These are phyloP conservation scores for Thamnophis elegans DNA, from an alignment of 2,797 vertebrate species.

Conservation along the genomic window DNA sequence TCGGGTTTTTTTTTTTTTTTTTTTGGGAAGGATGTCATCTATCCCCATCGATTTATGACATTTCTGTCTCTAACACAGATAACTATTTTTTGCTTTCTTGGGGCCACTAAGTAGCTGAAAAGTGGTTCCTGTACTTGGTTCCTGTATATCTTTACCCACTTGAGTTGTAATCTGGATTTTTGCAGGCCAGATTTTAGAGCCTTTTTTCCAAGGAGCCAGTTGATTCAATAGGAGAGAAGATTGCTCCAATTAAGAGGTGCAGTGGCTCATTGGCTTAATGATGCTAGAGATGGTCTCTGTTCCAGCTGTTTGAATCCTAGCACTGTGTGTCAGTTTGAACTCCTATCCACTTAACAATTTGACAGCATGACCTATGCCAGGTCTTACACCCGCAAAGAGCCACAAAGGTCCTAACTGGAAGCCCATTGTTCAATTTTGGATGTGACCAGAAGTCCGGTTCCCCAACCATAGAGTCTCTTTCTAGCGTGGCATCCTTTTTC, in stretches of 20 bases:
- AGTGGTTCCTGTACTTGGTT: neutral
- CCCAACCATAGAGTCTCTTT: no score
- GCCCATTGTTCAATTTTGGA: no score
- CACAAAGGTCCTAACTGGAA: no score
- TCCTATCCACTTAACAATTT: neutral
- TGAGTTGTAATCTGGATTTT: neutral
- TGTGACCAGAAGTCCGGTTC: no score
- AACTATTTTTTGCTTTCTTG: neutral
- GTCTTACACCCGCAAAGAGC: no score
- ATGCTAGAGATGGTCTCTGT: neutral
- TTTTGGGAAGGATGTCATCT: neutral
- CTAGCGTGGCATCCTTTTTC: no score
- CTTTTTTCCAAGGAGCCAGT: neutral
- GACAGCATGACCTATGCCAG: no score
- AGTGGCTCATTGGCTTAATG: neutral
- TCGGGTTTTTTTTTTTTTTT: neutral
- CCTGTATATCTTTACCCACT: neutral
- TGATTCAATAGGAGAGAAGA: neutral
- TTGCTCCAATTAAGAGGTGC: neutral
- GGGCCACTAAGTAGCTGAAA: neutral
- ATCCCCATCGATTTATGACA: neutral
- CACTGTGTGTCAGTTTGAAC: accelerated
- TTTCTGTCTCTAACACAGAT: neutral
- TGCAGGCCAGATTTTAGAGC: neutral
- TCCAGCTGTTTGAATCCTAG: neutral